These are phyloP conservation scores for Myopa testacea DNA, from an alignment of 2,888 invertebrate genomes.

Conservation along the genomic window DNA sequence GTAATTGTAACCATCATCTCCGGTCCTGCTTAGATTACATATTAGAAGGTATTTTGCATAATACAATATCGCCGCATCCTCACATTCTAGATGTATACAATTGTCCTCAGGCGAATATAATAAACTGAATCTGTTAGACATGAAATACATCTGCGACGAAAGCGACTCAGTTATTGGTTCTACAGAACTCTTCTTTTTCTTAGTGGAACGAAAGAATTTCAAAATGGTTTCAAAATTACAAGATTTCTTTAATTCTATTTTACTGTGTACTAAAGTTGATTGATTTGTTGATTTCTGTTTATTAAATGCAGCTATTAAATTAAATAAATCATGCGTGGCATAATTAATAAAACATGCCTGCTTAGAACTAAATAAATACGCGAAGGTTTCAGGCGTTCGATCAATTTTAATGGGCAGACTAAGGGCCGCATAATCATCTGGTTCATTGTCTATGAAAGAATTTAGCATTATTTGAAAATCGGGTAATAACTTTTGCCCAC, in stretches of 20 bases:
- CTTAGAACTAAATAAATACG: constrained; percentile 8
- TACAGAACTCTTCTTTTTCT: not conserved
- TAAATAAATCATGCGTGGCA: not conserved
- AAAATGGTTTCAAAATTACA: constrained; percentile 10
- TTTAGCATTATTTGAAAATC: constrained; percentile 50
- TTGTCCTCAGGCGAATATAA: not conserved
- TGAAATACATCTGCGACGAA: constrained; percentile 5
- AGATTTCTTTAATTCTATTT: constrained; percentile 10
- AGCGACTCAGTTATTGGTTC: not conserved
- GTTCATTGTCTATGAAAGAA: constrained; percentile 43
- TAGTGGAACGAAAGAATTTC: constrained; percentile 2
- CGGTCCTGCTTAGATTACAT: not conserved
- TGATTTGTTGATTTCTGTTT: not conserved
- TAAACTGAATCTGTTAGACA: not conserved
- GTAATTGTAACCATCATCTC: not conserved
- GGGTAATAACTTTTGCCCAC: constrained; percentile 46
- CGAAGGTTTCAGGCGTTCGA: constrained; percentile 7
- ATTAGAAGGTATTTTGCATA: constrained; percentile 28
- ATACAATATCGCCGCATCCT: constrained; percentile 22
- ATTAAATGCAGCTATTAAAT: not conserved
- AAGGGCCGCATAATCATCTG: constrained; percentile 45
- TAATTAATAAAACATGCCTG: not conserved
- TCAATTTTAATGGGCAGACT: constrained; percentile 40
- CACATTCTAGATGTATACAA: constrained; percentile 15
- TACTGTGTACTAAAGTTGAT: not conserved